Base-by-base conservation (phyloP, 1,140 invertebrate species). In the Hormaphis cornu region DNA sequence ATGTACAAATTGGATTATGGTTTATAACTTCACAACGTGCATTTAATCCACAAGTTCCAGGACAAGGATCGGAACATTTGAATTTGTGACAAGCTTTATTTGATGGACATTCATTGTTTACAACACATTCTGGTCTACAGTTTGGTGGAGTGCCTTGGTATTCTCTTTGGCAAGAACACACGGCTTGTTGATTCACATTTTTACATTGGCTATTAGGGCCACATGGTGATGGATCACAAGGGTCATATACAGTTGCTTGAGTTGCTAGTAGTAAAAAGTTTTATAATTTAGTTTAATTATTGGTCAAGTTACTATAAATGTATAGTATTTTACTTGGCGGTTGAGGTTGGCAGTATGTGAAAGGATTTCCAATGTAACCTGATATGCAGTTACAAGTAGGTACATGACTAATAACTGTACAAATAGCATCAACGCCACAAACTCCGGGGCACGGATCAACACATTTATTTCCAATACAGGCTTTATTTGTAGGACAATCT, bases 191-290 rank as follows among this genome's bases (percentile, higher is more conserved):
- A 73, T 82, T 85, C 73, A 79, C 75, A 16, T 78, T 78, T 72
- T 80, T 81, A 74, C 89, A 91, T 52, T 86, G 78, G 10, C 88
- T 84, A 77, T 91, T 90, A 10, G 88, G 85, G 46, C 89, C 89
- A 78, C 89, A 91, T 1, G 88, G 87, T n/a, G 86, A 86, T 72
- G 87, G 87, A 71, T 79, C 80, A 76, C 89, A 92, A 16, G 88
- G 88, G 76, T 87, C 80, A 20, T 78, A 78, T 70, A 81, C 81
- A 76, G 75, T 72, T 20, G 77, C 77, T 30, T 72, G 73, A 54
- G 74, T 70, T 44, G 74, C 78, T 77, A 33, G 40, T 74, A 28
- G 12, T 48, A 66, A 59, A 46, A 70, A 71, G 42, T 22, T 48
- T 35, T 66, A 42, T 20, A 69, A 59, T n/a, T 61, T 16, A 53